Evolutionary conservation across 1,140 invertebrate species (phyloP).

Genomic region (Scaptomyza pallida): DNA sequence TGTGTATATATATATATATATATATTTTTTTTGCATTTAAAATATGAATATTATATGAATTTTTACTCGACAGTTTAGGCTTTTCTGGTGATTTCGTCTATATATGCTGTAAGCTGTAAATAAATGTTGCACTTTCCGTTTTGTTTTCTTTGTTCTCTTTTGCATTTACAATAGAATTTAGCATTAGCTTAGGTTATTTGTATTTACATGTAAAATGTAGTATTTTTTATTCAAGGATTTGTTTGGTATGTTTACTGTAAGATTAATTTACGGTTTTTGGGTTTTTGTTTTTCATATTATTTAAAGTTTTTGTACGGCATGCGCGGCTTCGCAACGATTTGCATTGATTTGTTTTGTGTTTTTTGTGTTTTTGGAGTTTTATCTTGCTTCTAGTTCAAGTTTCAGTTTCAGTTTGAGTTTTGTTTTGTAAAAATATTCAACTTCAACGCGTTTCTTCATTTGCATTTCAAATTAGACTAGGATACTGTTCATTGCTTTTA

Average conservation of each 20-base stretch:
- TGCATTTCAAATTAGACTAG: constrained; percentile 67
- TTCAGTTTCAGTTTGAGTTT: constrained; percentile 17
- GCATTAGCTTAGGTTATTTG: constrained; percentile 48
- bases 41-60: constrained; percentile 69
- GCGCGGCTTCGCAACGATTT: constrained; percentile 45
- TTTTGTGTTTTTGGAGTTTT: constrained; percentile 18
- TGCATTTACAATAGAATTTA: constrained; percentile 47
- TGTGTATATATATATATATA: constrained; percentile 37
- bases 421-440: constrained; percentile 73
- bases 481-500: constrained; percentile 84
- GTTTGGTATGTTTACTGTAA: constrained; percentile 13
- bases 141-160: neutral
- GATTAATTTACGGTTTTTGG: neutral
- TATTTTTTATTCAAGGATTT: constrained; percentile 6
- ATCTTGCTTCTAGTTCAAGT: constrained; percentile 8
- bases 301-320: constrained; percentile 51
- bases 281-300: neutral
- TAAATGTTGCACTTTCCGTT: constrained; percentile 46
- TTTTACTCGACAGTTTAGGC: constrained; percentile 58
- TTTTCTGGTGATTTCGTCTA: constrained; percentile 77
- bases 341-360: constrained; percentile 19
- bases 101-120: constrained; percentile 73
- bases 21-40: constrained; percentile 56
- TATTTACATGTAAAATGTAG: constrained; percentile 48
- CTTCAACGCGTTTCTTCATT: constrained; percentile 42